These are phyloP conservation scores for Cyclophora punctaria DNA, from an alignment of 2,888 invertebrate genomes.

Conservation along the genomic window DNA sequence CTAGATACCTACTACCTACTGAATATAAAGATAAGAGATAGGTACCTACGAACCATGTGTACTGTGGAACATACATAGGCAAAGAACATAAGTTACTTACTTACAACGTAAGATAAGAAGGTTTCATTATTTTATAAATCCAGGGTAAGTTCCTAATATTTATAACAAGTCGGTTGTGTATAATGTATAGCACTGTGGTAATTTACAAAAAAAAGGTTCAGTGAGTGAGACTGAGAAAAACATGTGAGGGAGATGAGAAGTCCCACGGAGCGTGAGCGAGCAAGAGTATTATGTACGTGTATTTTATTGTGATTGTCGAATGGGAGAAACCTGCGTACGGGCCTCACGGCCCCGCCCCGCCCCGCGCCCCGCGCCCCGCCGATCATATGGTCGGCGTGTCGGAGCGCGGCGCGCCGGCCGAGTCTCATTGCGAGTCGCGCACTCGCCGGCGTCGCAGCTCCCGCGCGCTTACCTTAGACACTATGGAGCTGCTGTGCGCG, in stretches of 20 bases:
- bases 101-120: too few relatives aligned
- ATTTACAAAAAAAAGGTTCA: too few relatives aligned
- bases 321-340: constrained; percentile 75
- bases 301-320: constrained; percentile 55
- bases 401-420: constrained; percentile 31
- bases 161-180: too few relatives aligned
- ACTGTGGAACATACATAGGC: too few relatives aligned
- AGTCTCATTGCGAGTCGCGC: constrained; percentile 68
- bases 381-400: constrained; percentile 68
- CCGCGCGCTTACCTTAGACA: constrained; percentile 26
- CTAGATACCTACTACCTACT: too few relatives aligned
- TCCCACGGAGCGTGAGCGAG: constrained; percentile 50
- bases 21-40: too few relatives aligned
- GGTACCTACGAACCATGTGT: too few relatives aligned
- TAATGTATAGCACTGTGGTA: too few relatives aligned
- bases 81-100: too few relatives aligned
- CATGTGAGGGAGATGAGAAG: constrained; percentile 17
- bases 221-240: constrained; percentile 24
- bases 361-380: constrained; percentile 51
- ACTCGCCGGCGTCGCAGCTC: constrained; percentile 55
- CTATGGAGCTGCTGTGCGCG: constrained; percentile 77
- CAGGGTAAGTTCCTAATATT: too few relatives aligned
- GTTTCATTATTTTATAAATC: too few relatives aligned
- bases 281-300: constrained; percentile 49
- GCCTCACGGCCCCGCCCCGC: constrained; percentile 55